Evolutionary conservation across 2,113 vertebrate genomes (phyloP).

Genomic region (Pomatorhinus ruficollis): DNA sequence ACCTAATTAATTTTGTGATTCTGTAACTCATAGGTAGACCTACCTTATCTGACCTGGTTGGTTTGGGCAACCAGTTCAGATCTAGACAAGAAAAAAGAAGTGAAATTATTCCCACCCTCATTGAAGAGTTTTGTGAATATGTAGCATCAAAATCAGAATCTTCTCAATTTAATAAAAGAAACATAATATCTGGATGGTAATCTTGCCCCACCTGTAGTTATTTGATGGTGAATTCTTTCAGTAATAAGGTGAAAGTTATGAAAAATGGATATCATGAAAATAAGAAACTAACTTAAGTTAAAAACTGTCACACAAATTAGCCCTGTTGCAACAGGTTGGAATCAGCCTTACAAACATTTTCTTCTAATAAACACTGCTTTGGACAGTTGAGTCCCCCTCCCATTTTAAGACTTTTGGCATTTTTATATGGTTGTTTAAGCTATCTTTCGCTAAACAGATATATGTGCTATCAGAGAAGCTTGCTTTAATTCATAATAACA

Average conservation of each 20-base stretch:
- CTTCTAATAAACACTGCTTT: background rate
- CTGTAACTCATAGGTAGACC: background rate
- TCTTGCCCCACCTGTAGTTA: background rate
- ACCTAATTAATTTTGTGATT: background rate
- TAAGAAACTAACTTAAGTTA: background rate
- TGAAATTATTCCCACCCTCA: background rate
- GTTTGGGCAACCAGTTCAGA: background rate
- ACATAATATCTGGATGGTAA: background rate
- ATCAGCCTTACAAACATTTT: background rate
- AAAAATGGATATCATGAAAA: background rate
- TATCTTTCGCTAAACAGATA: background rate
- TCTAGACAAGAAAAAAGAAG: background rate
- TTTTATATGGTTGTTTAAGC: background rate
- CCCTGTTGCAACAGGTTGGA: background rate
- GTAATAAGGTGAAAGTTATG: background rate
- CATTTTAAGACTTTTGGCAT: background rate
- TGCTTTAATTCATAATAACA: background rate
- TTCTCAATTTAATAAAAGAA: background rate
- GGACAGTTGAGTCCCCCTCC: fast-evolving
- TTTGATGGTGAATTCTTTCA: background rate
- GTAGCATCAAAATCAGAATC: background rate
- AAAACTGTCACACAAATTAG: background rate
- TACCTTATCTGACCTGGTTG: background rate
- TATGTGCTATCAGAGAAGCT: background rate
- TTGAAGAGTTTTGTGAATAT: background rate